Conservation (phyloP, 2,797 vertebrate species). For the Petrocephalus schoutedeni region DNA sequence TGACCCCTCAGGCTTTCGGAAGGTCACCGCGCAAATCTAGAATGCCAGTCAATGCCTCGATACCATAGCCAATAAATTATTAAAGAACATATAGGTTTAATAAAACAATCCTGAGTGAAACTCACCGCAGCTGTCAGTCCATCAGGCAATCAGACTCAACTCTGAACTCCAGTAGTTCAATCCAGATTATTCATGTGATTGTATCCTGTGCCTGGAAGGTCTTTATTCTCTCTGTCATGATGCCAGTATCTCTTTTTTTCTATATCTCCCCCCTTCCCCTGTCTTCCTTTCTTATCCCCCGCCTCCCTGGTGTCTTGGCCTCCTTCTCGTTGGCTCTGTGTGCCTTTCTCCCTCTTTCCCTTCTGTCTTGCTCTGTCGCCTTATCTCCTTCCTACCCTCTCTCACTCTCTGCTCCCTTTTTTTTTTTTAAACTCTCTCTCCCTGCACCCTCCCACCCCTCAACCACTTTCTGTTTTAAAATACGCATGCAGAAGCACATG, state of each 20-base stretch:
- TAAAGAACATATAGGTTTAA: not conserved
- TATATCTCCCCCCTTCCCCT: not conserved
- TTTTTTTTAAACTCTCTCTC: not conserved
- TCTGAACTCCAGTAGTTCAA: not conserved
- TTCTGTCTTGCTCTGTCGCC: not conserved
- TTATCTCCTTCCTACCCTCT: constrained; percentile 3
- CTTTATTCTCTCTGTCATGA: constrained; percentile 1
- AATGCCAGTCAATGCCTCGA: not conserved
- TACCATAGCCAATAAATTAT: not conserved
- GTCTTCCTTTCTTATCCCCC: not conserved
- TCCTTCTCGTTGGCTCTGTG: not conserved
- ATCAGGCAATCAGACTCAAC: not conserved
- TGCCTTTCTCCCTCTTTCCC: constrained; percentile 7
- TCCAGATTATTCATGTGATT: constrained; percentile 2
- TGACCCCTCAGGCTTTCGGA: not conserved
- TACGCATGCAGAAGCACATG: not conserved
- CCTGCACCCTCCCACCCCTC: not conserved
- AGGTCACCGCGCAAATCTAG: not conserved
- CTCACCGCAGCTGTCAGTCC: constrained; percentile 5
- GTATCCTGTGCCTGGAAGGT: not conserved
- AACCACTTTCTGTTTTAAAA: constrained; percentile 8
- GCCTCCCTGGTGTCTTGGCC: not conserved
- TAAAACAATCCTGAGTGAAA: not conserved
- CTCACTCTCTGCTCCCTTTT: not conserved
- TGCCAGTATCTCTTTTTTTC: not conserved